Evolutionary conservation across 2,888 invertebrate genomes (phyloP).

Genomic region (Dicyrtomina minuta): DNA sequence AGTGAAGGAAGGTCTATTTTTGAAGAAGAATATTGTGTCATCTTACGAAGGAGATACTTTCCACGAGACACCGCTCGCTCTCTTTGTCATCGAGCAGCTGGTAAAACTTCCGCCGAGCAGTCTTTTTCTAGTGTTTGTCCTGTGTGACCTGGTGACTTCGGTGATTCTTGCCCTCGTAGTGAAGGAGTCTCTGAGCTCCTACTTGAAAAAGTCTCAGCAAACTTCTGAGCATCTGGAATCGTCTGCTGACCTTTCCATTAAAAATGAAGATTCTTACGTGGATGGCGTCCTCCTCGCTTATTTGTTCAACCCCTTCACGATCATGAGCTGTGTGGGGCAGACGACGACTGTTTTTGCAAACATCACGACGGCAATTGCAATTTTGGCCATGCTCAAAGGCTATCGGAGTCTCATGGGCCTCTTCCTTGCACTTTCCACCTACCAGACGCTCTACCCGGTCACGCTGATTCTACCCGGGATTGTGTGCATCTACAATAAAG

Average conservation of each 20-base stretch:
- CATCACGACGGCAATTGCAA: slow-evolving; percentile 71
- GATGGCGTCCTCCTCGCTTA: slow-evolving; percentile 75
- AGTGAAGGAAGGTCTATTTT: slow-evolving; percentile 83
- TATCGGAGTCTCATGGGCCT: slow-evolving; percentile 65
- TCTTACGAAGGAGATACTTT: slow-evolving; percentile 89
- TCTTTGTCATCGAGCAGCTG: slow-evolving; percentile 67
- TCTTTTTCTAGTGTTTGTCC: slow-evolving; percentile 65
- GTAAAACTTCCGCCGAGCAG: slow-evolving; percentile 58
- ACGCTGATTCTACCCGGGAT: slow-evolving; percentile 79
- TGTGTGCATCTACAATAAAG: slow-evolving; percentile 64
- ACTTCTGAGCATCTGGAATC: slow-evolving; percentile 41
- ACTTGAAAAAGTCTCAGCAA: slow-evolving; percentile 54
- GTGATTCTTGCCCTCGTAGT: slow-evolving; percentile 71
- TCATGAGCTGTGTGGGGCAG: slow-evolving; percentile 82
- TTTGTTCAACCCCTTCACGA: slow-evolving; percentile 83
- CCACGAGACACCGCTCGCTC: slow-evolving; percentile 82
- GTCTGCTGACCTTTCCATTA: slow-evolving; percentile 40
- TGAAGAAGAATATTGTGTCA: slow-evolving; percentile 74
- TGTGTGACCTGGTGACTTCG: slow-evolving; percentile 76
- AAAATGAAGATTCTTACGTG: slow-evolving; percentile 61
- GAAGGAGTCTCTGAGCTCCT: slow-evolving; percentile 66
- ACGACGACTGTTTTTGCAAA: slow-evolving; percentile 90
- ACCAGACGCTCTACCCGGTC: slow-evolving; percentile 74
- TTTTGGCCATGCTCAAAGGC: slow-evolving; percentile 70
- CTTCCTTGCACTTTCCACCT: slow-evolving; percentile 73